A percentile compares a stretch with the other conserved stretches of the same genome.
These are phyloP conservation scores for Colostygia pectinataria DNA, from an alignment of 2,888 invertebrate genomes.

Conservation along the genomic window DNA sequence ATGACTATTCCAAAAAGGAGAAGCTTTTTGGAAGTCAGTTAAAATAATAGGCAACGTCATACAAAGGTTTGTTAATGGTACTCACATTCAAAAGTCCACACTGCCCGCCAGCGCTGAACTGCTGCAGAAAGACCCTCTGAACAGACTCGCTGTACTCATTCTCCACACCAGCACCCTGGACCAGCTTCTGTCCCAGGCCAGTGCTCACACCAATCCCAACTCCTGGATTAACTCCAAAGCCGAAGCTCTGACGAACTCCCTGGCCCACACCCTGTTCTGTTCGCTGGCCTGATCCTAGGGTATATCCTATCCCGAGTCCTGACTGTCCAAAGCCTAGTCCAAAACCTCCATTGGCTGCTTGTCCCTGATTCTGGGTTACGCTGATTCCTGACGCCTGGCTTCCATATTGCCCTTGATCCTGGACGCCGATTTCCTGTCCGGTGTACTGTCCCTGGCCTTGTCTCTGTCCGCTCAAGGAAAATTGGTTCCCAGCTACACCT, in stretches of 20 bases:
- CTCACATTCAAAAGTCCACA: slow-evolving; percentile 72
- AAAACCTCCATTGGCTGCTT: slow-evolving; percentile 19
- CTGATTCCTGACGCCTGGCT: slow-evolving; percentile 26
- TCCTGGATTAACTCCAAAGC: slow-evolving; percentile 25
- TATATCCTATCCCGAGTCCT: slow-evolving; percentile 27
- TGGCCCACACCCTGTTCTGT: slow-evolving; percentile 21
- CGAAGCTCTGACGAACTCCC: slow-evolving; percentile 1
- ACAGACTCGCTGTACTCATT: slow-evolving; percentile 58
- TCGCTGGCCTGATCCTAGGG: slow-evolving; percentile 30
- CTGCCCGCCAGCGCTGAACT: slow-evolving; percentile 58
- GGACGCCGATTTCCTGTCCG: too few species aligned
- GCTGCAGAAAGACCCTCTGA: slow-evolving; percentile 57
- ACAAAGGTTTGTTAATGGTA: too few species aligned
- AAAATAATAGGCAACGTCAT: too few species aligned
- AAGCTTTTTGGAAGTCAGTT: too few species aligned
- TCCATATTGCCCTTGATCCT: slow-evolving; percentile 19
- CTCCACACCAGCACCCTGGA: slow-evolving; percentile 45
- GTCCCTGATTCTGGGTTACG: slow-evolving; percentile 27
- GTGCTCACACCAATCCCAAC: slow-evolving; percentile 16
- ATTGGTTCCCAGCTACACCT: too few species aligned
- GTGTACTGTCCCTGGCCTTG: slow-evolving; percentile 21
- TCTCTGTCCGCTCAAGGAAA: too few species aligned
- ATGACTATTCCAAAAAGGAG: too few species aligned
- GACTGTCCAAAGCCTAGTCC: slow-evolving; percentile 23
- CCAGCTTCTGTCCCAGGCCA: slow-evolving; percentile 35